A percentile compares a stretch with the other conserved stretches of the same genome.
Conservation (phyloP, 1,140 invertebrate genomes). For the Oreohelix idahoensis region DNA sequence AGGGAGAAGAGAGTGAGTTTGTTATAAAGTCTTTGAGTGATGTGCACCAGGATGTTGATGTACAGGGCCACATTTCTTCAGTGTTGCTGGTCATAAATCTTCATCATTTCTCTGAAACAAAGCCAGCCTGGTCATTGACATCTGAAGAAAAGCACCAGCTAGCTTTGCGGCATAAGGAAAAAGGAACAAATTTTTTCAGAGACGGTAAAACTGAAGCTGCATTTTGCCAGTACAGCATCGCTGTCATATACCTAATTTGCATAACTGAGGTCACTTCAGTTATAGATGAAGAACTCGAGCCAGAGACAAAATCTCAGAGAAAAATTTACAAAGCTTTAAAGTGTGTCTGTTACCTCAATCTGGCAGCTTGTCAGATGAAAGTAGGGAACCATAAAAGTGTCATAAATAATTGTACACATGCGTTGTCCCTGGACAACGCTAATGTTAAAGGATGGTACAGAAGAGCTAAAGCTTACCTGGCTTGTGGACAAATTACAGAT, state of each 20-base stretch:
- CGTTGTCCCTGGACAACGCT: slow-evolving; percentile 76
- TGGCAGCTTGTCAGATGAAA: slow-evolving; percentile 76
- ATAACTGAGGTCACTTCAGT: slow-evolving; percentile 29
- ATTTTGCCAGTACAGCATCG: slow-evolving; percentile 54
- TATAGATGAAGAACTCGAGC: not conserved
- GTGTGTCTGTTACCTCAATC: slow-evolving; percentile 59
- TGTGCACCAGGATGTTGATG: not conserved
- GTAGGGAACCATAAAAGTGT: slow-evolving; percentile 77
- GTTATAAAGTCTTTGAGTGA: not conserved
- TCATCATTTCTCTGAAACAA: slow-evolving; percentile 46
- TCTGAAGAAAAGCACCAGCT: slow-evolving; percentile 52
- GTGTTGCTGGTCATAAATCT: slow-evolving; percentile 34
- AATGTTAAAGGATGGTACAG: slow-evolving; percentile 77
- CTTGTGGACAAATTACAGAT: not conserved
- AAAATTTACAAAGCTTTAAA: slow-evolving; percentile 44
- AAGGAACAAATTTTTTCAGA: slow-evolving; percentile 57
- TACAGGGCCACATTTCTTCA: not conserved
- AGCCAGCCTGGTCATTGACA: slow-evolving; percentile 44
- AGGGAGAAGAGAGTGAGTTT: slow-evolving; percentile 15
- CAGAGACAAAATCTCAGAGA: not conserved
- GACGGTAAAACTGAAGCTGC: slow-evolving; percentile 50
- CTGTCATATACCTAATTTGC: slow-evolving; percentile 54
- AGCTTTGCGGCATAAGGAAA: slow-evolving; percentile 55
- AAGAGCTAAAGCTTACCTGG: slow-evolving; percentile 57
- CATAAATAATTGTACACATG: slow-evolving; percentile 78